Evolutionary conservation across 53 echinoderm and acorn worm species (phyloP).

Genomic region (Hippasteria phrygiana): DNA sequence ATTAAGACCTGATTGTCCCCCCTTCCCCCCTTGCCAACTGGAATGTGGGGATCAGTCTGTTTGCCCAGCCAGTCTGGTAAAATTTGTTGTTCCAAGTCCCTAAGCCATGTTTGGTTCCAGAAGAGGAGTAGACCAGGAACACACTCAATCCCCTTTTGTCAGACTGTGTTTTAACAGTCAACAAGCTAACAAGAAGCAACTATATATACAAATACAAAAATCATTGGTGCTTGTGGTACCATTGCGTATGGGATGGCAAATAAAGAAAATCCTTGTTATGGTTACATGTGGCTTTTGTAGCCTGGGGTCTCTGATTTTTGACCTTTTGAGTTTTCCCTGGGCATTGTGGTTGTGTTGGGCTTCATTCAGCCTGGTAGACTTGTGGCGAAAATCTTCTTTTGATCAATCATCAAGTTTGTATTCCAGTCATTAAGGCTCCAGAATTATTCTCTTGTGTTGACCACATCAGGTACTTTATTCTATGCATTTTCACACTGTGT

Average conservation of each 20-base stretch:
- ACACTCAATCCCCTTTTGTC: conserved; percentile 41
- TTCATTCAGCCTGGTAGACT: background rate
- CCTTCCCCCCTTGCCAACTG: too few species aligned
- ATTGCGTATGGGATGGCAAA: conserved; percentile 17
- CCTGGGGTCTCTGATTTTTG: conserved; percentile 47
- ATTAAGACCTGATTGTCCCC: background rate
- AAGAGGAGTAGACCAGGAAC: background rate
- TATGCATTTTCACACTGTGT: too few species aligned
- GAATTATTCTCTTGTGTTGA: too few species aligned
- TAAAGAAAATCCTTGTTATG: conserved; percentile 19
- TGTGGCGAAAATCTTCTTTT: background rate
- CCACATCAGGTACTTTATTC: too few species aligned
- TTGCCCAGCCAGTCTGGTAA: conserved; percentile 42
- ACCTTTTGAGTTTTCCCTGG: conserved; percentile 3
- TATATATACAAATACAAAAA: background rate
- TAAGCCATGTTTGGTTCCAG: conserved; percentile 53
- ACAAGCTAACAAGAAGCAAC: conserved; percentile 12
- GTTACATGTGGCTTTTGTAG: conserved; percentile 17
- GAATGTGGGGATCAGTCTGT: conserved; percentile 17
- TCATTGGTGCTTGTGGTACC: background rate
- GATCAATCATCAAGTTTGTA: too few species aligned
- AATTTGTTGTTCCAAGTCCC: conserved; percentile 48
- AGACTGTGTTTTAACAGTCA: conserved; percentile 44
- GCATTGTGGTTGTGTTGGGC: conserved; percentile 14
- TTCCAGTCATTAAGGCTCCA: too few species aligned